Evolutionary conservation across 2,113 vertebrate species (phyloP), one percentile per base, ranked within the genome.

Genomic region (Limnothrissa miodon): DNA sequence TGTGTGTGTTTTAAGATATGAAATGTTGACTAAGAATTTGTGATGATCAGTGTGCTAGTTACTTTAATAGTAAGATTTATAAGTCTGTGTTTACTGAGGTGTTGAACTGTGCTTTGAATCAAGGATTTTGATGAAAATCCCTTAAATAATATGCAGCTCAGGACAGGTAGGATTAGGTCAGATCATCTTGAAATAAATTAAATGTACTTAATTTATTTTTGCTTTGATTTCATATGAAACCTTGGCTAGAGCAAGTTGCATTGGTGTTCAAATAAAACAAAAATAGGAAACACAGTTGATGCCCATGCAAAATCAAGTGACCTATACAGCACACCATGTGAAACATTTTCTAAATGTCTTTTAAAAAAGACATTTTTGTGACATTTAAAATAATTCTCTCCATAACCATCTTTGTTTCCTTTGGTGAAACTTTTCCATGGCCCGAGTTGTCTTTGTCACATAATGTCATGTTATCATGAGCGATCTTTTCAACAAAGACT

Each of bases 401-500:
- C 84, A 83, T 85, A 85, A 82, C 82, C 62, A 81, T 82, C 81
- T 56, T 56, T 23, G 46, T 1, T n/a, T 29, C n/a, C 66, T 74
- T 74, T 74, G 66, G 29, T 90, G 86, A 90, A 88, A 86, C 85
- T 89, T 89, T 87, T 78, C 84, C 87, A 85, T 82, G 83, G 81
- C 82, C 59, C 79, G 80, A 82, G 83, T 87, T 88, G 91, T 94
- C 92, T 91, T 87, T 90, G 87, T 87, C 82, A 84, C 80, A 84
- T 87, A 85, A 93, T 91, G 91, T 90, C 81, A 83, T 79, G 83
- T 93, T 93, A 95, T 93, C 92, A 92, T 88, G 91, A 93, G 90
- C 93, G 93, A 93, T 94, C 92, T 94, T 94, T 93, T 94, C 90
- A 93, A 92, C 92, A 91, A 92, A 91, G 91, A 89, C 86, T 85